Evolutionary conservation across 2,888 invertebrate species (phyloP), one percentile per base, ranked within the genome.

Genomic region (Drosophila diplacantha): DNA sequence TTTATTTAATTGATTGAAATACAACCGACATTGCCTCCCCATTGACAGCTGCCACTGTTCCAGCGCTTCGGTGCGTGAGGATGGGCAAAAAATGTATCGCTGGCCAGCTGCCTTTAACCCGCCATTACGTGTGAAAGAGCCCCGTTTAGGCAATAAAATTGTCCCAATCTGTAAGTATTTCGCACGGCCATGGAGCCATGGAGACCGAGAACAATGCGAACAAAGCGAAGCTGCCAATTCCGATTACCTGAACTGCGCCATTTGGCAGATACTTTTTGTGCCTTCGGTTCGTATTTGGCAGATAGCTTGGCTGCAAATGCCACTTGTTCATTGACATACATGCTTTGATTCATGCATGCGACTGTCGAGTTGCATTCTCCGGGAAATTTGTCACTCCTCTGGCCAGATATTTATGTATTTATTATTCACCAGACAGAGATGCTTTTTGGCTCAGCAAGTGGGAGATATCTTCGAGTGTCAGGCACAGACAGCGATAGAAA

Each of bases 1-100:
- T 69, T 75, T 46, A 46, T 46, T 72, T 73, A 83, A 81, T 78
- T 83, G 80, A 75, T 82, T 69, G 58, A 31, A 67, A 41, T 66
- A 59, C 39, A 62, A 44, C 38, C 49, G 54, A 43, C 52, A 61
- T 51, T 49, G 58, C 59, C 52, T 34, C 46, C 35, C 32, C 52
- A 56, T 44, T 59, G 53, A 62, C 53, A 74, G 50, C 16, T 29
- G 50, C 22, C 18, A 20, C 16, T 20, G 26, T 22, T 24, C n/a
- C 26, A 31, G 12, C n/a, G 34, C 31, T n/a, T 24, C 24, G 5
- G 52, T 60, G 63, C 71, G 81, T 80, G 81, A 34, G 62, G 59
- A 76, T 56, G 58, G 60, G 43, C 46, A 38, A 46, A 62, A 65
- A 53, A 53, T 49, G n/a, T 74, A 77, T 71, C 77, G 26, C 11